These are phyloP conservation scores for Melanostoma scalare DNA, from an alignment of 2,888 invertebrate genomes.

Conservation along the genomic window DNA sequence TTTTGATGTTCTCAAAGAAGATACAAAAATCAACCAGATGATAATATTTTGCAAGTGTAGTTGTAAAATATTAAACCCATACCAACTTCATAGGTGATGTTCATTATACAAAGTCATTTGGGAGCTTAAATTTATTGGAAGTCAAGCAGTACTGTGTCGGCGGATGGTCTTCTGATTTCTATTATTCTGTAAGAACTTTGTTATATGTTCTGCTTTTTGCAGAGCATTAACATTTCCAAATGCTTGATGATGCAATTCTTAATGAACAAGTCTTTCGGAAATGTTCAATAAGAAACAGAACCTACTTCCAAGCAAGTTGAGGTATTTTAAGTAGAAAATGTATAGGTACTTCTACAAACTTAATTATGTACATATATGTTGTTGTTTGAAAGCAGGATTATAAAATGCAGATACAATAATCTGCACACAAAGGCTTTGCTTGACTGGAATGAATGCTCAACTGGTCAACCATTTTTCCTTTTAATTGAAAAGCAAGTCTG, in stretches of 20 bases:
- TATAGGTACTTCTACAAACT: not conserved
- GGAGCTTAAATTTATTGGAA: not conserved
- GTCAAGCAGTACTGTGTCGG: not conserved
- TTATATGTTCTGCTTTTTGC: not conserved
- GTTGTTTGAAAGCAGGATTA: too few species aligned
- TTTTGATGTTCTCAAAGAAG: conserved; percentile 1
- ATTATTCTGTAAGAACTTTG: not conserved
- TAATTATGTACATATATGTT: too few species aligned
- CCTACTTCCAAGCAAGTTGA: not conserved
- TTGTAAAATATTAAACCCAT: not conserved
- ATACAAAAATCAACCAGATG: not conserved
- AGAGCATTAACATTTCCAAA: not conserved
- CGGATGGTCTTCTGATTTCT: not conserved
- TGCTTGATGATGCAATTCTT: not conserved
- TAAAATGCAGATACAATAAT: too few species aligned
- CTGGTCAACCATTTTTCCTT: too few species aligned
- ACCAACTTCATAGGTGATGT: not conserved
- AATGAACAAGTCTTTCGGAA: not conserved
- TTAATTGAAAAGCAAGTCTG: too few species aligned
- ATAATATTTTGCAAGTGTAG: not conserved
- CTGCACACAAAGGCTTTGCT: too few species aligned
- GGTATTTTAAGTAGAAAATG: not conserved
- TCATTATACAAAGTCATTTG: not conserved
- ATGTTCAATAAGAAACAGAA: not conserved
- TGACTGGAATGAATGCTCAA: too few species aligned